Evolutionary conservation across 2,797 vertebrate species (phyloP), one percentile per base, ranked within the genome.

Genomic region (Jordanella pulchra): DNA sequence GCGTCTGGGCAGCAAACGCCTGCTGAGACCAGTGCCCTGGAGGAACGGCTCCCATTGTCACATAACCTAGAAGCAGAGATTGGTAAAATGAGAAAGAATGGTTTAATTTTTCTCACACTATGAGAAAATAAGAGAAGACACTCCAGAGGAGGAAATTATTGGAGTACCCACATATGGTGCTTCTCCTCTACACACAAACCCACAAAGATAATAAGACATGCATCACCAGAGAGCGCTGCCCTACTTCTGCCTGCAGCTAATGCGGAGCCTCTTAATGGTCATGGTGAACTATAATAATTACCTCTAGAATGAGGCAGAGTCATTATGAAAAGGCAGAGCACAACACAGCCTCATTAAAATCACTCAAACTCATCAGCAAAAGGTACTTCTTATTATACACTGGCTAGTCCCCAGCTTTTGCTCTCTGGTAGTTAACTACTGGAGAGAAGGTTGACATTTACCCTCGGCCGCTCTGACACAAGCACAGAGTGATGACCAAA

Each of bases 21-120:
- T 98, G 97, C 95, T 99, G 98, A 85, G 97, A 96, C 98, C 98
- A 99, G 88, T 97, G 97, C 0, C 95, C 97, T 14, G 98, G 96
- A 78, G 97, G 96, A 69, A 99, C 97, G 56, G 98, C 96, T 92
- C 98, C 98, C 98, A 99, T 99, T 27, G 98, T 98, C 93, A 99
- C 97, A 82, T 99, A 99, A 97, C 98, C 98, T 99, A 88, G 9
- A 0, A 14, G 74, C 3, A 25, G 30, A 72, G 61, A 12, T 47
- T 7, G 53, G 65, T 18, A 45, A 42, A 32, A 67, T 0, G 27
- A 77, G 60, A 25, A 25, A 42, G 39, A 42, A 21, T 23, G n/a
- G 1, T 60, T 76, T 30, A 10, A 51, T 27, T 70, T 65, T 42
- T 13, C 51, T 67, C 25, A 10, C 47, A 28, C 39, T 15, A 2